Base-by-base conservation (phyloP, 2,797 vertebrate species). In the Leptoclinus maculatus region DNA sequence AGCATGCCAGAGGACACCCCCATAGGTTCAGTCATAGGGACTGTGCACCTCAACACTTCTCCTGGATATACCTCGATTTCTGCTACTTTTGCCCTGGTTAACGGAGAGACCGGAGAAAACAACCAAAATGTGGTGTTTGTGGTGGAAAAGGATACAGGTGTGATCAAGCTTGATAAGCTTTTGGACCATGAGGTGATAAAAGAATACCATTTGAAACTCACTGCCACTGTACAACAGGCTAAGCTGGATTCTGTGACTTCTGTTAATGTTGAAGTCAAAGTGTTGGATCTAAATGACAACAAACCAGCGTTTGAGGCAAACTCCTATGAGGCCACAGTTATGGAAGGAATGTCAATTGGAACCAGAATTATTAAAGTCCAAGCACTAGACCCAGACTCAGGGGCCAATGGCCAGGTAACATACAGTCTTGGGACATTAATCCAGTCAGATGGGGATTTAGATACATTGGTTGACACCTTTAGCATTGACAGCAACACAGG, bases 271-370 rank as follows among this genome's bases (percentile, higher is more conserved):
- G 97, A 98, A 64, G 85, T 99, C 68, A 97, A 96, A 90, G 94
- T 99, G 16, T 88, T 97, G 76, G 98, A 99, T 88, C 62, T 98
- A 25, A 99, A 99, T 78, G 98, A 99, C 92, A 99, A 99, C 91
- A 98, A 96, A 68, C 98, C 98, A n/a, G 79, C 92, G 9, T 99
- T 99, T 94, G 97, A 98, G 74, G 88, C 97, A 0, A 89, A 92
- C 47, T 94, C 83, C 59, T 99, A 99, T 9, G 96, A 98, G 47
- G 94, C 97, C 9, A 92, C 97, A 16, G 88, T 99, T 74, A 98
- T 97, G 94, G 98, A 99, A 84, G 98, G 97, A 49, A 97, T 97
- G 95, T 90, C 97, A 0, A 70, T 96, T 16, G 97, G 98, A 81
- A 97, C 96, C 38, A 97, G 93, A 83, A 95, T 99, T 17, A 95